A percentile compares a stretch with the other conserved stretches of the same genome.
phyloP scores from a whole-genome alignment of 2,797 vertebrate species.

The Eulemur albifrons region DNA sequence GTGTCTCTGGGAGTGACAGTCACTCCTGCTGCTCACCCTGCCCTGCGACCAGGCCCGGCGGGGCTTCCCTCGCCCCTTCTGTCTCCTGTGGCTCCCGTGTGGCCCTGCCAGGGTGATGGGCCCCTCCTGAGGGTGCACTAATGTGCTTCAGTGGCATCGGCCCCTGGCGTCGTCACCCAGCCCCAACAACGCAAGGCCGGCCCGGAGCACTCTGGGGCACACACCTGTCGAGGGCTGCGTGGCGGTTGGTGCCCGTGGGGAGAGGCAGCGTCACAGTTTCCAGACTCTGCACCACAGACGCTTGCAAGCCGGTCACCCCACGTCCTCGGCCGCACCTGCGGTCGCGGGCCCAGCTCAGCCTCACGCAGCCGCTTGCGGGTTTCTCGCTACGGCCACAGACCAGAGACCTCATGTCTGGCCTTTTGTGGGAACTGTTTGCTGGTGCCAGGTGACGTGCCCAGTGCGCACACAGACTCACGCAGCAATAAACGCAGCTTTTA shows the following conservation, averaged over 20 bases:
- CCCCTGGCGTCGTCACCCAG: rapidly evolving
- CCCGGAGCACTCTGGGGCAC: background rate
- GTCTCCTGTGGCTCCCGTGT: background rate
- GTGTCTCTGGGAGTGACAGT: background rate
- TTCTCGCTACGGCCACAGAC: background rate
- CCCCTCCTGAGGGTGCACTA: too few species aligned
- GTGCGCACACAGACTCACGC: background rate
- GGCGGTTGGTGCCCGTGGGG: background rate
- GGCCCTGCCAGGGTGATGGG: rapidly evolving
- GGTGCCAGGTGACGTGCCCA: rapidly evolving
- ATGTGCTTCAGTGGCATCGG: rapidly evolving
- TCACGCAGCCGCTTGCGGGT: background rate
- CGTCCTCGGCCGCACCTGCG: background rate
- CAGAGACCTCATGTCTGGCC: background rate
- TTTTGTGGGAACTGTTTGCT: rapidly evolving
- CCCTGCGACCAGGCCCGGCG: rapidly evolving
- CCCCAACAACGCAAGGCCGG: too few species aligned
- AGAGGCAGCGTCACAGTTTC: background rate
- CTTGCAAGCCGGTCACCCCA: too few species aligned
- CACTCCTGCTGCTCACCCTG: rapidly evolving
- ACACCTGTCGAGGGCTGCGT: too few species aligned
- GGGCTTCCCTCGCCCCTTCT: background rate
- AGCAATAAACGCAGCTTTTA: background rate
- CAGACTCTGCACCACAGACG: background rate
- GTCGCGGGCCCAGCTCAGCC: rapidly evolving